Evolutionary conservation across 2,888 invertebrate genomes (phyloP), one percentile per base, ranked within the genome.

Genomic region (Drosophila paramelanica): DNA sequence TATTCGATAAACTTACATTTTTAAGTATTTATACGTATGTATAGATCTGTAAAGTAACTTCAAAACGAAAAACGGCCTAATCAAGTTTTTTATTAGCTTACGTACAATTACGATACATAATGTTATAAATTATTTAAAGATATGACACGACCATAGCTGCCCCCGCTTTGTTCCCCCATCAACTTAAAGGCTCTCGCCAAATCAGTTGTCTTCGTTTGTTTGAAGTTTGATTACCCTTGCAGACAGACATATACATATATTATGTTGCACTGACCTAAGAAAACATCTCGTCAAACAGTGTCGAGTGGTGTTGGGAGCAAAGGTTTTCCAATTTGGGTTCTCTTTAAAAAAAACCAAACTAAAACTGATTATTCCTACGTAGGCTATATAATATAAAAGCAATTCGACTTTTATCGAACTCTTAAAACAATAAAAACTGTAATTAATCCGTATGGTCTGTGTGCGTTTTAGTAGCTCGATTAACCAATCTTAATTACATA

Each of bases 11-110:
- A 70, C 70, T 50, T 65, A 67, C 25, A 49, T 62, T 62, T 67
- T 55, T 64, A 75, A 74, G 64, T 69, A 60, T 45, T 69, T 62
- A 77, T 70, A 69, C 66, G 71, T 79, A 77, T 77, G 68, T 72
- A 75, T 72, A 75, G 75, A 68, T 27, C 67, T 82, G 82, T 84
- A 84, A 76, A 82, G 69, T 75, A 75, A 76, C 45, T 65, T 61
- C 52, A 62, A 71, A 62, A 59, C 25, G 47, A 59, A 56, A 67
- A 81, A 77, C 65, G 61, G 73, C 68, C 84, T 80, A 82, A 80
- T 81, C 79, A 74, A 81, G 83, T 88, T 82, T 88, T 82, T 88
- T 85, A 87, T 88, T 87, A 81, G 83, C 81, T 83, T 85, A 78
- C 80, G 80, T 77, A 79, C 67, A 71, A 75, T 73, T 71, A 58